Evolutionary conservation across 1,140 invertebrate genomes (phyloP).

Genomic region (Chrysomallon squamiferum): DNA sequence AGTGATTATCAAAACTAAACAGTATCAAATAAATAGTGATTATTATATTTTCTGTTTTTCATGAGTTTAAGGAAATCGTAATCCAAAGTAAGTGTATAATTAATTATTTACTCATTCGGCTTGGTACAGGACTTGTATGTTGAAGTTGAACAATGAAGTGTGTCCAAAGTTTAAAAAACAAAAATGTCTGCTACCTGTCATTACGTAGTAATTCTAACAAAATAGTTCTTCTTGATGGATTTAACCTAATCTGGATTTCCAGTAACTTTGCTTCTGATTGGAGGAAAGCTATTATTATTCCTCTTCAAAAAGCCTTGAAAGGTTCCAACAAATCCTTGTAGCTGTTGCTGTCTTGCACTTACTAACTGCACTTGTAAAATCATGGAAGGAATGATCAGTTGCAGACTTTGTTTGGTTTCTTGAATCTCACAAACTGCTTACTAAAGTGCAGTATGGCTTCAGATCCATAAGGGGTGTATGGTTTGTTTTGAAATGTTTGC

Average conservation of each 20-base stretch:
- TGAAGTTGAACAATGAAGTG: too few relatives aligned
- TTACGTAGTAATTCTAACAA: too few relatives aligned
- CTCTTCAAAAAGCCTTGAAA: constrained; percentile 5
- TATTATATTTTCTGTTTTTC: too few relatives aligned
- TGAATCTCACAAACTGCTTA: constrained; percentile 7
- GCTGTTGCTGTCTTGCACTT: not conserved
- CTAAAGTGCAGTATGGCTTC: not conserved
- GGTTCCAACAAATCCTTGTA: not conserved
- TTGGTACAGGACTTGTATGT: too few relatives aligned
- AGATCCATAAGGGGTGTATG: not conserved
- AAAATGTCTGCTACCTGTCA: too few relatives aligned
- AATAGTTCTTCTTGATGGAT: too few relatives aligned
- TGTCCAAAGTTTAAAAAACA: too few relatives aligned
- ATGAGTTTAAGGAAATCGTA: too few relatives aligned
- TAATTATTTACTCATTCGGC: too few relatives aligned
- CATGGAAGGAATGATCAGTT: constrained; percentile 9
- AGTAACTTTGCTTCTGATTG: not conserved
- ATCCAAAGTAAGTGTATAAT: too few relatives aligned
- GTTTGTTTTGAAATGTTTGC: constrained; percentile 9
- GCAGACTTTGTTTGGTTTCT: constrained; percentile 6
- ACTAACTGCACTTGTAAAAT: constrained; percentile 10
- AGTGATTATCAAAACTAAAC: too few relatives aligned
- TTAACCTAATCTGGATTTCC: constrained; percentile 5
- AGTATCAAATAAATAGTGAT: too few relatives aligned
- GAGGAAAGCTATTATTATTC: not conserved